Percentiles rank a stretch among this genome's conserved stretches.
Evolutionary conservation across 2,797 vertebrate species (phyloP).

Genomic region (Choloepus didactylus): DNA sequence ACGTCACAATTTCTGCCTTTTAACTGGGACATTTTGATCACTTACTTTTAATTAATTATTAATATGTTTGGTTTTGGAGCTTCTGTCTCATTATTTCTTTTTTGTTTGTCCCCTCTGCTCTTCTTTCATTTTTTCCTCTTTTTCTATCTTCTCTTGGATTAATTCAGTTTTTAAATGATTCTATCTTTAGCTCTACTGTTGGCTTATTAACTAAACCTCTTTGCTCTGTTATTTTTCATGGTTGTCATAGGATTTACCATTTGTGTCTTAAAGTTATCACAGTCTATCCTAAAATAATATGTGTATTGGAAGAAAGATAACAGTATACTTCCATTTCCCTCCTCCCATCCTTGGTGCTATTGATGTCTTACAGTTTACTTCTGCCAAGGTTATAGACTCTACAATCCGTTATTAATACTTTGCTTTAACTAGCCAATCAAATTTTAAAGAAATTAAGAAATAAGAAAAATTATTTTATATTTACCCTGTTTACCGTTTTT

Average conservation of each 20-base stretch:
- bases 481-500: background rate
- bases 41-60: background rate
- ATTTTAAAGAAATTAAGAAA: conserved; percentile 9
- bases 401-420: background rate
- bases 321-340: background rate
- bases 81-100: background rate
- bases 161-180: background rate
- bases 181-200: background rate
- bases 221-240: background rate
- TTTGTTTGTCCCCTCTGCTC: background rate
- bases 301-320: background rate
- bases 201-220: background rate
- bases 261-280: background rate
- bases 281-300: background rate
- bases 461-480: background rate
- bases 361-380: background rate
- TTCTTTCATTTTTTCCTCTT: background rate
- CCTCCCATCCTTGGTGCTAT: background rate
- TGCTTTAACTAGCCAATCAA: background rate
- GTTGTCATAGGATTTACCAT: background rate
- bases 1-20: background rate
- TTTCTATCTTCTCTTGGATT: background rate
- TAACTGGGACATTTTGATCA: background rate
- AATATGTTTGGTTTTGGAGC: no score
- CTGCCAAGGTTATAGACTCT: background rate